Evolutionary conservation across 2,113 vertebrate genomes (phyloP).

Genomic region (Megaceryle maxima): DNA sequence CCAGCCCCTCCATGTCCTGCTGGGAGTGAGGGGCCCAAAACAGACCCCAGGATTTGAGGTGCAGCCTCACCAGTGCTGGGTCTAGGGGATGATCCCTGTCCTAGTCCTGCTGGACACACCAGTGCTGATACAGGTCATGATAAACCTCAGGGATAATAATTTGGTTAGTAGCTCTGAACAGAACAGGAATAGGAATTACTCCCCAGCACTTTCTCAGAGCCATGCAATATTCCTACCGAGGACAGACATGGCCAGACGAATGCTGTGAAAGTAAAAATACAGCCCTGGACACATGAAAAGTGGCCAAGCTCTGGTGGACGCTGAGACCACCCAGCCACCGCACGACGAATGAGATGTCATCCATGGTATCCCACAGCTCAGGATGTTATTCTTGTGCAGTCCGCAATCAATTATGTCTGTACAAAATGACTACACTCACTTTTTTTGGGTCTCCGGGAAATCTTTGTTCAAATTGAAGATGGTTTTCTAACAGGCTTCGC

Average conservation of each 20-base stretch:
- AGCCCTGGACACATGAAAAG: slow-evolving; percentile 17
- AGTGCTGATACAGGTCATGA: background rate
- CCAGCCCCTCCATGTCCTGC: background rate
- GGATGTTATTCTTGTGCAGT: slow-evolving; percentile 59
- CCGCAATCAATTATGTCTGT: slow-evolving; percentile 62
- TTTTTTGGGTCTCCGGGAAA: slow-evolving; percentile 57
- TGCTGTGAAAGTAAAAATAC: background rate
- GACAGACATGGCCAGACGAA: background rate
- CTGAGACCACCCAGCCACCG: slow-evolving; percentile 40
- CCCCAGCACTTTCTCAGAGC: background rate
- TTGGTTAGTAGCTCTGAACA: background rate
- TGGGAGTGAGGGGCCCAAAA: background rate
- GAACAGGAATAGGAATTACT: background rate
- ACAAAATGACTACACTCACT: slow-evolving; percentile 50
- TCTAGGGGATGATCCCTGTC: background rate
- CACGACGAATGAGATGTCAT: slow-evolving; percentile 63
- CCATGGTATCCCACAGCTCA: slow-evolving; percentile 39
- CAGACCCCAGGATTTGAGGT: background rate
- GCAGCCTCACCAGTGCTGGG: background rate
- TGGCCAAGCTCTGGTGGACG: background rate
- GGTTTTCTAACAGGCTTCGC: slow-evolving; percentile 61
- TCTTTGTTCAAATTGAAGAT: slow-evolving; percentile 67
- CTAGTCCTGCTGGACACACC: background rate
- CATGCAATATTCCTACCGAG: fast-evolving
- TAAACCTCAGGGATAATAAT: background rate